Base-by-base conservation (phyloP, 2,888 invertebrate species). In the Leucoma salicis region DNA sequence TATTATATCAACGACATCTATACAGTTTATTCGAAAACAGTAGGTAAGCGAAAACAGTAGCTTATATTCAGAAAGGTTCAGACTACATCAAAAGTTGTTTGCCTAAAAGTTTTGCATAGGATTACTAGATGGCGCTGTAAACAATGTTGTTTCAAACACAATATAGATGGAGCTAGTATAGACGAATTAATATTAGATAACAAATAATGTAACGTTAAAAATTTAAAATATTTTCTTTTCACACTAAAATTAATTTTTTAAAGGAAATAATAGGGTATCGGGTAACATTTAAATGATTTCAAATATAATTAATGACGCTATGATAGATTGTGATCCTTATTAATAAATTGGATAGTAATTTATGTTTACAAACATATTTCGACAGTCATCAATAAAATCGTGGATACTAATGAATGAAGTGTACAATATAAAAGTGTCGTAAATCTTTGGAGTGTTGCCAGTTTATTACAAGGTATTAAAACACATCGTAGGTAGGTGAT, bases 371-470 rank as follows among this genome's bases (percentile, higher is more conserved):
- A 28, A 12, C 13, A 12, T 29, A 46, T 35, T 53, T 49, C 45
- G 42, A 46, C 44, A 51, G 31, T 34, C 45, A 57, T 63, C 61
- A 56, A 58, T 64, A 63, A 59, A 60, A 38, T 49, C 54, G 42
- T 8, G 31, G 57, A 48, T 37, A 40, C 57, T 57, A 65, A 64
- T 70, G 66, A 67, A 60, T 53, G 47, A 33, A 49, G 13, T 42
- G 37, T 42, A 52, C 44, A 39, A n/a, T 59, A 51, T 58, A 46
- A 63, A 53, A 58, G 54, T 51, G 49, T 55, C 53, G 46, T 41
- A 34, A 45, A 43, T 29, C 24, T n/a, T 41, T 69, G 69, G 70
- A 59, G 0, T 1, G 5, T 2, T 10, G 63, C 69, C 69, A 69
- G 42, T 42, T 33, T 50, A 56, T 49, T 61, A 59, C 49, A 52